Evolutionary conservation across 2,888 invertebrate species (phyloP), one percentile per base, ranked within the genome.

Genomic region (Eilema depressum): DNA sequence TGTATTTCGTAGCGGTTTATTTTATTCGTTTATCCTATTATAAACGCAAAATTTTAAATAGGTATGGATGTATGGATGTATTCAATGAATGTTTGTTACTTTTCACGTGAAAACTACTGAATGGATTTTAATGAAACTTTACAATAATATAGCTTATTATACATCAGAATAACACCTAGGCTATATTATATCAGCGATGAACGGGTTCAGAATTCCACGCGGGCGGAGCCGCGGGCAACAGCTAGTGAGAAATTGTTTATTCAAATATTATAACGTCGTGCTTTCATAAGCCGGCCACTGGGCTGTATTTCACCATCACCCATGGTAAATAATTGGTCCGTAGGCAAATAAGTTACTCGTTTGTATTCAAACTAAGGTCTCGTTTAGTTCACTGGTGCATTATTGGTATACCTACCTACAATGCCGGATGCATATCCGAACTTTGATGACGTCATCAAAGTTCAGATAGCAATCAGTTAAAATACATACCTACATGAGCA

Each of bases 271-370:
- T 10, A 17, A 26, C 59, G 53, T 7, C 28, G 17, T 59, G 14
- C 17, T 28, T 59, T 59, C 26, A 59, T 17, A 26, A 7, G 28
- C 5, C 41, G 33, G n/a, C n/a, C 12, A 37, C 12, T 12, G 12
- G 17, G 28, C 17, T 26, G 26, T 41, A 26, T 1, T 63, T 11
- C n/a, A 63, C 63, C 26, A 26, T 8, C 17, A 41, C 12, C 25
- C 26, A 63, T 64, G 30, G n/a, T 12, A 30, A 30, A 65, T 53
- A 56, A 65, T 65, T 65, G 47, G 14, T 53, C 8, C 56, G 56
- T 56, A 56, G 56, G 56, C 12, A 56, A 65, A 56, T 23, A 20
- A 53, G n/a, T 41, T 23, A 20, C 17, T 2, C n/a, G n/a, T 12
- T 14, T n/a, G 5, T 20, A 33, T 23, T 53, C n/a, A 33, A 33